Base-by-base conservation (phyloP, 1,140 invertebrate genomes). In the Nylanderia fulva region DNA sequence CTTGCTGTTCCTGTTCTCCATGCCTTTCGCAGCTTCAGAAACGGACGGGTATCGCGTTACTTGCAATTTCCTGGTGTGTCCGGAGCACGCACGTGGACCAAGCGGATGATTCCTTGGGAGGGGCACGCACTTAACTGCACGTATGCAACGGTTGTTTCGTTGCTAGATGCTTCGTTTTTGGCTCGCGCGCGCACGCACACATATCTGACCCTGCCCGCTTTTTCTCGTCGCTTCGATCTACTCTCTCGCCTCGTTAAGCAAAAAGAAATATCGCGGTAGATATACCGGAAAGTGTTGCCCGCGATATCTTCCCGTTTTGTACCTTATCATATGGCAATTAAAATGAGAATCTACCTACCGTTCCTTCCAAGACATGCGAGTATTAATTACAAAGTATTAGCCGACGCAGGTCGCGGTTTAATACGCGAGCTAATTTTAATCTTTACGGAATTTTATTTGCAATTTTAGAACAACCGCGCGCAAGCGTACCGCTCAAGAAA, bases 31-130 rank as follows among this genome's bases (percentile, higher is more conserved):
- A 77, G 63, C 68, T 86, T 74, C 61, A 84, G 85, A 84, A 90
- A 85, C 74, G 75, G 82, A 33, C 83, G 83, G 24, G 61, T 79
- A 85, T 85, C 74, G 83, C 83, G 60, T 85, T 85, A 85, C 83
- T 85, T 63, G 74, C 75, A 85, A 85, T 85, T 85, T 85, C 83
- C 83, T 56, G 74, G 89, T 86, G 89, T 88, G 89, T 90, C 88
- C 86, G 77, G 87, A 87, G 88, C 85, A 89, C 84, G 74, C 86
- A 88, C 90, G 90, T 84, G 88, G 86, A 85, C 74, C 85, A 85
- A 39, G 64, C 61, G 84, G 80, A 79, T 85, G 72, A 84, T 84
- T 76, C 80, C 42, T 61, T 84, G 80, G 80, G 58, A 84, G 80
- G 80, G 80, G 71, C 71, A 84, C 72, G 68, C 80, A 76, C 42